Evolutionary conservation across 1,140 invertebrate genomes (phyloP), one percentile per base, ranked within the genome.

Genomic region (Chironomus striatipennis): DNA sequence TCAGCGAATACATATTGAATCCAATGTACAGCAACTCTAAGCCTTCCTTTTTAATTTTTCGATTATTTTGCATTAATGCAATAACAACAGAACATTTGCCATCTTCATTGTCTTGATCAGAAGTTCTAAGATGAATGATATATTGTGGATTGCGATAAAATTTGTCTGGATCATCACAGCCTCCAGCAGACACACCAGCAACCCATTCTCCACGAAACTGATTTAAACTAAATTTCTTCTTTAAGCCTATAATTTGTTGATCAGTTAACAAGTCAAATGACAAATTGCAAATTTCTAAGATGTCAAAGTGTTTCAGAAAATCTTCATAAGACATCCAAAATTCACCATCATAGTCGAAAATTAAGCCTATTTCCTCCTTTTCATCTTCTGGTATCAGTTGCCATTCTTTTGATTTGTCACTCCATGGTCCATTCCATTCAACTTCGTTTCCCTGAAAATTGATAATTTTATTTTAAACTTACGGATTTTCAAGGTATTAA

Each of bases 341-440:
- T 84, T 99, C 98, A 57, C 98, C 98, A 81, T 99, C 98, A 70
- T 92, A 87, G 77, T 96, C 95, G 79, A 99, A 98, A 0, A 89
- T 95, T 2, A 99, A 84, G 3, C 96, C 96, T 42, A 99, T 84
- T 77, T 93, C 90, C 79, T 92, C 87, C 80, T 96, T 98, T 78
- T 97, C 93, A 0, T 92, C 88, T 15, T 96, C 90, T 0, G 93
- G 88, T 76, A 99, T 96, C 77, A 91, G 93, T 64, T 91, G 87
- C 98, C 98, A 99, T 84, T 99, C 96, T 0, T 90, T 88, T 0
- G 92, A 93, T 91, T 90, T 88, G 81, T 98, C 97, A 82, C 93
- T 94, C 96, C 96, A 99, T 0, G 95, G 87, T 21, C 97, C 97
- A 79, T 97, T 98, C 97, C 97, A 99, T 84, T 99, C 97, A 0